phyloP scores from a whole-genome alignment of 2,888 invertebrate species.

The Amblyjoppa proteus region DNA sequence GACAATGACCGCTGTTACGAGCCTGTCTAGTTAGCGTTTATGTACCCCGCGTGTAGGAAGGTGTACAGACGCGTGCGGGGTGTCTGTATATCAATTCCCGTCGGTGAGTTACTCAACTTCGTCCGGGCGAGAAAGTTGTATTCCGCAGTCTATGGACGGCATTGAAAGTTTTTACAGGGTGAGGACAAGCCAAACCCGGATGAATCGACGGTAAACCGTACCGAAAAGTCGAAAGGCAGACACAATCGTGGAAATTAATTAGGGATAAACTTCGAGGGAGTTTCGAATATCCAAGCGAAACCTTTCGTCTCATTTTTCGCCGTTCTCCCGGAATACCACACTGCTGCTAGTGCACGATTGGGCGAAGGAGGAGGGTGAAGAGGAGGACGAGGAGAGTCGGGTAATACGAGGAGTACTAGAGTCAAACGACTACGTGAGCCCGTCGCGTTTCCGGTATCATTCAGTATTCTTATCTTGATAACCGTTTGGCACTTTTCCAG shows the following conservation, averaged over 20 bases:
- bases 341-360: conserved; percentile 16
- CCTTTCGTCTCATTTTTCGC: not conserved
- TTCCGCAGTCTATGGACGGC: conserved; percentile 14
- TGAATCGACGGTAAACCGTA: conserved; percentile 28
- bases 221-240: not conserved
- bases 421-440: conserved; percentile 69
- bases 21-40: conserved; percentile 51
- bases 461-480: conserved; percentile 72
- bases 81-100: conserved; percentile 18
- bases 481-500: conserved; percentile 73
- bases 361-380: conserved; percentile 27
- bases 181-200: conserved; percentile 11
- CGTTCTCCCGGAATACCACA: conserved; percentile 26
- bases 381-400: conserved; percentile 11
- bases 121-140: conserved; percentile 27
- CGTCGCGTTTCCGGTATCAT: conserved; percentile 72
- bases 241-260: conserved; percentile 53
- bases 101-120: conserved; percentile 13
- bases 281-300: conserved; percentile 36
- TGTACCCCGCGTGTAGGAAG: conserved; percentile 23
- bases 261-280: conserved; percentile 24
- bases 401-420: conserved; percentile 64
- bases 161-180: conserved; percentile 31
- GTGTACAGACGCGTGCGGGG: conserved; percentile 22
- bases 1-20: conserved; percentile 70